Conservation (phyloP, 1,140 invertebrate species). For the Rhopalosiphum padi region DNA sequence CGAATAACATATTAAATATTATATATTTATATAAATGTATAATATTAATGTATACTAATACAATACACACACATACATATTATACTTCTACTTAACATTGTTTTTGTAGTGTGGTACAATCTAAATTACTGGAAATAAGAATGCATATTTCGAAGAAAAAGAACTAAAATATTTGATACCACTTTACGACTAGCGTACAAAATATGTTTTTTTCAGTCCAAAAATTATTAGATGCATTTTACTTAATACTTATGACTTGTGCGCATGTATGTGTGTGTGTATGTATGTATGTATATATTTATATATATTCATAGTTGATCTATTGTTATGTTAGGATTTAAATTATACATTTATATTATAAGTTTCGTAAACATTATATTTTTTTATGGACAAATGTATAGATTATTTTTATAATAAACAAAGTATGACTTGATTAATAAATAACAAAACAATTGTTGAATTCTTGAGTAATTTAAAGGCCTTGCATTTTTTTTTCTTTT, state of each 20-base stretch:
- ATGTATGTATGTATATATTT: not conserved
- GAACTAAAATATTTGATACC: too few species aligned
- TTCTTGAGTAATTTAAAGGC: not conserved
- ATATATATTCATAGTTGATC: slow-evolving; percentile 23
- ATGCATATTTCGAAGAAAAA: not conserved
- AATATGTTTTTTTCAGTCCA: not conserved
- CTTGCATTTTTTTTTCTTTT: not conserved
- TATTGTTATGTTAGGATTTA: slow-evolving; percentile 27
- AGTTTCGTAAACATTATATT: slow-evolving; percentile 41
- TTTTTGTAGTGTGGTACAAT: not conserved
- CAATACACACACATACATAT: not conserved
- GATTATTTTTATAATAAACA: slow-evolving; percentile 47
- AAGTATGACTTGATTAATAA: slow-evolving; percentile 37
- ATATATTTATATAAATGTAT: slow-evolving; percentile 13
- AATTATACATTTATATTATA: slow-evolving; percentile 6
- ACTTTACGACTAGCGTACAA: too few species aligned
- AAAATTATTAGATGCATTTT: not conserved
- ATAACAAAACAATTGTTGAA: not conserved
- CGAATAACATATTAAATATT: slow-evolving; percentile 24
- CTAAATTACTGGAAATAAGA: not conserved
- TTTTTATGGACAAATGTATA: slow-evolving; percentile 45
- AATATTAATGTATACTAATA: not conserved
- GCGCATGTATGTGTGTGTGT: not conserved
- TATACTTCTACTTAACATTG: not conserved
- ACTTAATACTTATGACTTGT: not conserved